Evolutionary conservation across 2,888 invertebrate genomes (phyloP).

Genomic region (Acronicta psi): DNA sequence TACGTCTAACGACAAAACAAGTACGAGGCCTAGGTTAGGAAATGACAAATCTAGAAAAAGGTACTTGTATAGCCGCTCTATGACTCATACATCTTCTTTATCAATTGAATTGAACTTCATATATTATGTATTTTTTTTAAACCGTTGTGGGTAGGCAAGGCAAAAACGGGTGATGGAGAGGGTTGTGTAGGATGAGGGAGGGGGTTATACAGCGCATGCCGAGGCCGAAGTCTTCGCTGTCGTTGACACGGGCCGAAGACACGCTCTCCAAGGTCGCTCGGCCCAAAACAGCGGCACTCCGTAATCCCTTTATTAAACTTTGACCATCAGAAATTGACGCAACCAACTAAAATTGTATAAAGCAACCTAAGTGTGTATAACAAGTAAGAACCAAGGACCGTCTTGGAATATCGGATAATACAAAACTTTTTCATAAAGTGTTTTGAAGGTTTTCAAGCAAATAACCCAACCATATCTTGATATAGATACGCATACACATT

Average conservation of each 20-base stretch:
- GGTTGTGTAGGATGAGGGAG: slow-evolving; percentile 48
- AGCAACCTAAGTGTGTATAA: neutral
- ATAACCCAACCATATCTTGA: too few species aligned
- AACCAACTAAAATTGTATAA: slow-evolving; percentile 30
- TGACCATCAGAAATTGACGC: slow-evolving; percentile 53
- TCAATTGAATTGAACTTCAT: slow-evolving; percentile 1
- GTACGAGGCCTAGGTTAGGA: too few species aligned
- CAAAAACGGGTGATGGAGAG: slow-evolving; percentile 47
- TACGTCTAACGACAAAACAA: too few species aligned
- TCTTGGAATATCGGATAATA: neutral
- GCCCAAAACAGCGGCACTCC: slow-evolving; percentile 67
- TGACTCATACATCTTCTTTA: neutral
- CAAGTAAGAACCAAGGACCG: too few species aligned
- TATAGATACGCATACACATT: too few species aligned
- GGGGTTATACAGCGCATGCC: slow-evolving; percentile 66
- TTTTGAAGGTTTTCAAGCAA: too few species aligned
- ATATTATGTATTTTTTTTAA: slow-evolving; percentile 70
- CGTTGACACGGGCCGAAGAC: slow-evolving; percentile 86
- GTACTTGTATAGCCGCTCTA: neutral
- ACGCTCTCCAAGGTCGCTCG: slow-evolving; percentile 78
- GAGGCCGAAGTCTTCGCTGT: slow-evolving; percentile 76
- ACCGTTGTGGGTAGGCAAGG: slow-evolving; percentile 49
- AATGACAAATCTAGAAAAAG: neutral
- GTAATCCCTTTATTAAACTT: slow-evolving; percentile 61
- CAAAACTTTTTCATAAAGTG: too few species aligned